phyloP scores from a whole-genome alignment of 2,888 invertebrate species.

The Conops quadrifasciatus region DNA sequence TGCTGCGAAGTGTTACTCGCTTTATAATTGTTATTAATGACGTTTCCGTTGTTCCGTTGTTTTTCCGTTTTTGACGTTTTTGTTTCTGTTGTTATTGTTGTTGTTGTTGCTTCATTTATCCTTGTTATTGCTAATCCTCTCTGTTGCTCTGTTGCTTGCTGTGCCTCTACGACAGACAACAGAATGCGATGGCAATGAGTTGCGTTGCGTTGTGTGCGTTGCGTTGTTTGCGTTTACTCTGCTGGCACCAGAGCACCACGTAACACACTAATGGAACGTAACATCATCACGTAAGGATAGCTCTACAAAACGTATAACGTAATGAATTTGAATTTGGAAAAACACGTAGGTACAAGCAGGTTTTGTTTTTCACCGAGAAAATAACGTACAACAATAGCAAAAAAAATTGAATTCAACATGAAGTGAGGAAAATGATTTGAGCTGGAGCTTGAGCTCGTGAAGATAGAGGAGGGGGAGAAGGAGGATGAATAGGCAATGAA shows the following conservation, averaged over 20 bases:
- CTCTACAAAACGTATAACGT: background rate
- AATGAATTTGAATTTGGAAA: background rate
- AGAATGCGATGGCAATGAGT: background rate
- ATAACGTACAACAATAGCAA: no score
- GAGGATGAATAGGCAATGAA: no score
- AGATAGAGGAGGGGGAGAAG: no score
- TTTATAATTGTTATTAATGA: slow-evolving; percentile 17
- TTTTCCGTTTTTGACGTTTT: background rate
- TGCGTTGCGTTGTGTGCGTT: background rate
- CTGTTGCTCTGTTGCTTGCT: background rate
- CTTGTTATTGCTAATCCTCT: slow-evolving; percentile 5
- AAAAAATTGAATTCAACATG: no score
- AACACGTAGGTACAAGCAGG: background rate
- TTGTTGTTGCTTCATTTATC: background rate
- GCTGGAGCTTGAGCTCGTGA: no score
- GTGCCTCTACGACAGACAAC: background rate
- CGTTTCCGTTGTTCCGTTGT: background rate
- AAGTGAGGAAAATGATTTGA: no score
- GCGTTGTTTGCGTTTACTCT: background rate
- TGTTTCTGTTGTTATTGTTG: background rate
- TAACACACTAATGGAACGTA: background rate
- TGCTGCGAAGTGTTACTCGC: no score
- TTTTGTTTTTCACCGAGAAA: no score
- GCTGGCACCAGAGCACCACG: background rate
- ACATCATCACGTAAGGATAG: background rate